A percentile compares a stretch with the other conserved stretches of the same genome.
These are phyloP conservation scores for Polyommatus iphigenia DNA, from an alignment of 2,888 invertebrate species.

Conservation along the genomic window DNA sequence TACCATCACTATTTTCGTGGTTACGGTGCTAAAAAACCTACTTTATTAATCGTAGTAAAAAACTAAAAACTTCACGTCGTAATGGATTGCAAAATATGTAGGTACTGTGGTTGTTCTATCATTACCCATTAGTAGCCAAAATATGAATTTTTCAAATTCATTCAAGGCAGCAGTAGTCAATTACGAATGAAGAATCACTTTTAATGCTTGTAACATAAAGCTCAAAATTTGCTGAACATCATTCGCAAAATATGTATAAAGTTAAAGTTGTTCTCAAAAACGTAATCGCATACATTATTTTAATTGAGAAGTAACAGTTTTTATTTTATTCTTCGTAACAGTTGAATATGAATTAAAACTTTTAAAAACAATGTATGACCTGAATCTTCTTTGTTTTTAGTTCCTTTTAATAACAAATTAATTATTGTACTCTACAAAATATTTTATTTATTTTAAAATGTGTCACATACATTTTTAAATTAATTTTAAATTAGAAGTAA, in stretches of 20 bases:
- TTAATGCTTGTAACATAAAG: neutral
- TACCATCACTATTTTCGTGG: neutral
- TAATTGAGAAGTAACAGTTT: slow-evolving; percentile 7
- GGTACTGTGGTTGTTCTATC: neutral
- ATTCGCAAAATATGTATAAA: neutral
- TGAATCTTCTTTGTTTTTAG: neutral
- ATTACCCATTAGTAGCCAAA: neutral
- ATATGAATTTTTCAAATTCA: neutral
- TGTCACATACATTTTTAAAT: neutral
- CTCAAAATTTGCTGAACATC: neutral
- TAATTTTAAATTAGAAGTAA: neutral
- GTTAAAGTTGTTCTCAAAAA: neutral
- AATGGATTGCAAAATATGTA: neutral
- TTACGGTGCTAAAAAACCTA: neutral
- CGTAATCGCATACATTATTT: slow-evolving; percentile 19
- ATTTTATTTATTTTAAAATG: neutral
- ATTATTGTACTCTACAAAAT: neutral
- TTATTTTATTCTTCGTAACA: neutral
- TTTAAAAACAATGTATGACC: neutral
- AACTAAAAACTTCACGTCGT: neutral
- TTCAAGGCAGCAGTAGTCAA: neutral
- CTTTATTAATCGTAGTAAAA: too few species aligned
- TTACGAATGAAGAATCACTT: neutral
- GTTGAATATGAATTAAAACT: neutral
- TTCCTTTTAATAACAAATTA: neutral